Evolutionary conservation across 2,797 vertebrate genomes (phyloP), one percentile per base, ranked within the genome.

Genomic region (Peromyscus eremicus): DNA sequence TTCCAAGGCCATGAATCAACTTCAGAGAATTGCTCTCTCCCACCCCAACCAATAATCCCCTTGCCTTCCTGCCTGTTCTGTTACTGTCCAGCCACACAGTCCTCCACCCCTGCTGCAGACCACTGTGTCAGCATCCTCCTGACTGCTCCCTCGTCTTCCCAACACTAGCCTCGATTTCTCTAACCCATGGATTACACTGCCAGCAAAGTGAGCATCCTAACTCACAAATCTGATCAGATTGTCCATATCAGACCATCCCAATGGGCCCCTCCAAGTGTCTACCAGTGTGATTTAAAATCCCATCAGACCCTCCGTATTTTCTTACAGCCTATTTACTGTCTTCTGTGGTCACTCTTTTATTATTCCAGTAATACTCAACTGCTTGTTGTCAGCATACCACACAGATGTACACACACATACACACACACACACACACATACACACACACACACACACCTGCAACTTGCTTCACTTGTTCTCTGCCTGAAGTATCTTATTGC

Each of bases 401-500:
- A 90, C 66, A 80, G 17, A 34, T 17, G 46, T 25, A 55, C 71
- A 85, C 49, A 27, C 80, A 55, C 27, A 57, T 55, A 64, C 29
- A 68, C 66, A 40, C 83, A 27, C 55, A 10, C 19, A 29, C 13
- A 16, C 49, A 23, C 37, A 55, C 6, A 68, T 27, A 57, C 55
- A 64, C 29, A 68, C 66, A 40, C 83, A 27, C 55, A 10, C 21
- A 29, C 13, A 13, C 49, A 14, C 37, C 21, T 17, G 76, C 82
- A 29, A 25, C 34, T 25, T 60, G 34, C 57, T 64, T 40, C 32
- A 12, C 76, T 62, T 64, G 27, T 55, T 40, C n/a, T 85, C 23
- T 92, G 40, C 84, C 87, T 43, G 40, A 94, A 93, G 55, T 32
- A 77, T 79, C 46, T 79, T 52, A 52, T 83, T 71, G 29, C 52